Percentiles rank a stretch among this genome's conserved stretches.
phyloP scores from a whole-genome alignment of 2,113 vertebrate genomes.

The Brachyistius frenatus region DNA sequence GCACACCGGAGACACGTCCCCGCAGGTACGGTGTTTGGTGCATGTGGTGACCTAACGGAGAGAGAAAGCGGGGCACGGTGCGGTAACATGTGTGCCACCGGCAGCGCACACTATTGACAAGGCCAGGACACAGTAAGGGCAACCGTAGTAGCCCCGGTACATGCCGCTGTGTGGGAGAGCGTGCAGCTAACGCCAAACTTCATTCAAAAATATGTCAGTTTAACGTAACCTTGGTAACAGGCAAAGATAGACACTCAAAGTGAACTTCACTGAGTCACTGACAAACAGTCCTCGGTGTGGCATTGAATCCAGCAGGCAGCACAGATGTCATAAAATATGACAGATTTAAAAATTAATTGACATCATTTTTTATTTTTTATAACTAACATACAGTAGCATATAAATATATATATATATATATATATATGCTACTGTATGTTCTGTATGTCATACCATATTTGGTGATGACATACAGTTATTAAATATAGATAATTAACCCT shows the following conservation, averaged over 20 bases:
- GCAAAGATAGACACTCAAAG: background rate
- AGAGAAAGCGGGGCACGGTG: too few species aligned
- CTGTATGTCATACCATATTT: too few species aligned
- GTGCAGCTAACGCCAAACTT: background rate
- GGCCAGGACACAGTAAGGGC: conserved; percentile 40
- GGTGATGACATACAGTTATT: background rate
- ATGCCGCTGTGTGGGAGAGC: too few species aligned
- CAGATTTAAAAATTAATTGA: too few species aligned
- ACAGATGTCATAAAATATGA: too few species aligned
- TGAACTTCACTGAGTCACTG: too few species aligned
- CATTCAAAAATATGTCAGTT: background rate
- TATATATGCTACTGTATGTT: too few species aligned
- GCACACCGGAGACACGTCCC: conserved; percentile 60
- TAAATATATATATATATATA: too few species aligned
- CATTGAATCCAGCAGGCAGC: too few species aligned
- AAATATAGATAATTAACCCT: background rate
- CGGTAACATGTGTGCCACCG: background rate
- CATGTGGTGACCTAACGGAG: background rate
- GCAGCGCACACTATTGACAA: background rate
- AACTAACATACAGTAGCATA: too few species aligned
- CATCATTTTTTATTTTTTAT: too few species aligned
- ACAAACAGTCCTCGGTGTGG: too few species aligned
- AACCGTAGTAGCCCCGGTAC: background rate
- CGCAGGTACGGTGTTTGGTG: conserved; percentile 71
- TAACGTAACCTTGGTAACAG: background rate